Evolutionary conservation across 1,140 invertebrate genomes (phyloP), one percentile per base, ranked within the genome.

Genomic region (Metaphire vulgaris): DNA sequence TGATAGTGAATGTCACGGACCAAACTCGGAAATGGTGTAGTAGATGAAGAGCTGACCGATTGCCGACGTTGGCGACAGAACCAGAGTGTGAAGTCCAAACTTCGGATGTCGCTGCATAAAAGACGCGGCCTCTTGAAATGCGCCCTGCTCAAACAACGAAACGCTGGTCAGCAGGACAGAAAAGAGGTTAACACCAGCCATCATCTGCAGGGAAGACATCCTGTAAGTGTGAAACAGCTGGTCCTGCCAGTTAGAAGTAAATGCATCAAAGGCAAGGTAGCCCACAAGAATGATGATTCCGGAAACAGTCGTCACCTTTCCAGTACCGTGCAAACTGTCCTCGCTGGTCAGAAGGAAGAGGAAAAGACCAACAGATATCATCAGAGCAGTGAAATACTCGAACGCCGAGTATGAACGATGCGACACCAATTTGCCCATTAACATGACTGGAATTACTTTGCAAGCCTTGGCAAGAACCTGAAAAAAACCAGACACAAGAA

Each of bases 171-270:
- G 91, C 67, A 97, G 87, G 81, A 93, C 93, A 0, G 96, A 98
- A 86, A 97, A 98, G 77, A 97, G 88, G 87, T 98, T 99, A 0
- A 98, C 95, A 28, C 92, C 93, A 84, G 92, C 95, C 95, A 99
- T 97, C 96, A 99, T 98, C 88, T 99, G 94, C 79, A 97, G 89
- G 41, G 92, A 91, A 16, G 90, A 91, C 87, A 94, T 92, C 79
- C 90, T 81, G 84, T 97, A 94, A 69, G 90, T 89, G 28, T 85
- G 90, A 85, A 98, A 98, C 33, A 99, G 88, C 80, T 91, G 91
- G 79, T 92, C 92, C 88, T 99, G 97, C 96, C 96, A 99, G 85
- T 97, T 98, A 72, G 95, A 93, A 14, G 97, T 99, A 87, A 99
- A 99, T 86, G 95, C 96, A 87, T 99, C 97, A 87, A 96, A 95